Percentiles rank a stretch among this genome's conserved stretches.
These are phyloP conservation scores for Eurypyga helias DNA, from an alignment of 2,113 vertebrate genomes.

Conservation along the genomic window DNA sequence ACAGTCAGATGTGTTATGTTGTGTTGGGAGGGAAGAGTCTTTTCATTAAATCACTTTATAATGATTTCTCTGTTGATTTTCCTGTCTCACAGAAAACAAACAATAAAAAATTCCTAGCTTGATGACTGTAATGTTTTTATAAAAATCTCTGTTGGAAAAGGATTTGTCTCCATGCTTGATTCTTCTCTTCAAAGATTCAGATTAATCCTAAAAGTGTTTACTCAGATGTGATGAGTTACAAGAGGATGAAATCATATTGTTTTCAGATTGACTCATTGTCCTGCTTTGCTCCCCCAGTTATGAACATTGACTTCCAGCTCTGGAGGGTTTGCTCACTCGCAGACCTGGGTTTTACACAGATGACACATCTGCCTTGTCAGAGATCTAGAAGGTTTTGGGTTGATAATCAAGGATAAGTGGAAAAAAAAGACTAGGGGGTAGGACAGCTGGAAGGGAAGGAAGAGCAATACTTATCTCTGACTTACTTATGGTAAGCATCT, in stretches of 20 bases:
- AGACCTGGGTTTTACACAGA: background rate
- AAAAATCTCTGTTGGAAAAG: background rate
- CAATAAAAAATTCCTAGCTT: background rate
- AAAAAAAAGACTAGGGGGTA: accelerated
- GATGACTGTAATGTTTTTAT: background rate
- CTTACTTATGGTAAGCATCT: background rate
- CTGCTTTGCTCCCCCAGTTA: background rate
- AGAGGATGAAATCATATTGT: background rate
- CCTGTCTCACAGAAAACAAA: background rate
- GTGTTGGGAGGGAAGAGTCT: background rate
- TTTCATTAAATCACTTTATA: background rate
- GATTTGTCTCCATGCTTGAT: background rate
- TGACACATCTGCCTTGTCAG: background rate
- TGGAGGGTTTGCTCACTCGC: background rate
- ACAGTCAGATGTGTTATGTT: background rate
- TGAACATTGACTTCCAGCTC: background rate
- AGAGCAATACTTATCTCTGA: background rate
- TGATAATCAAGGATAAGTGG: background rate
- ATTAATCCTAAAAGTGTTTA: conserved; percentile 28
- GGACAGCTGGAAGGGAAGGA: background rate
- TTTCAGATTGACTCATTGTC: background rate
- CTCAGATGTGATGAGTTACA: conserved; percentile 30
- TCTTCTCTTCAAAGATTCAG: background rate
- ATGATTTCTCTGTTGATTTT: background rate
- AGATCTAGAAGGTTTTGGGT: background rate